Conservation (phyloP, 2,888 invertebrate genomes). For the Pollenia labialis region DNA sequence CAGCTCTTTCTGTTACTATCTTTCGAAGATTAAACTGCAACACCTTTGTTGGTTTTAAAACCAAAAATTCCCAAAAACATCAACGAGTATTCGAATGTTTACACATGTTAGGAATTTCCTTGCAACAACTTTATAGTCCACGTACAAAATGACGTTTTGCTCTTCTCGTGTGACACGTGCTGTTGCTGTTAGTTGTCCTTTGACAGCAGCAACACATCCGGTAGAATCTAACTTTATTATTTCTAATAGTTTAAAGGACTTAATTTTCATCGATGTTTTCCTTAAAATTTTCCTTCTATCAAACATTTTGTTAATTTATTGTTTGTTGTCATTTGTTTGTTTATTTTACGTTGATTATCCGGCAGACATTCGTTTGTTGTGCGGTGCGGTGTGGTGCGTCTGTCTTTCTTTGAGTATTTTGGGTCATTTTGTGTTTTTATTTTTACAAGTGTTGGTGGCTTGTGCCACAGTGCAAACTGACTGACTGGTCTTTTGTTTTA, state of each 20-base stretch:
- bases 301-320: conserved; percentile 52
- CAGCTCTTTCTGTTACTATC: neutral
- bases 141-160: conserved; percentile 17
- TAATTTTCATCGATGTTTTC: conserved; percentile 11
- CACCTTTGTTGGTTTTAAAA: conserved; percentile 49
- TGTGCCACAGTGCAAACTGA: neutral
- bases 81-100: neutral
- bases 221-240: conserved; percentile 20
- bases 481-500: conserved; percentile 43
- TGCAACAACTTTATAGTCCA: neutral
- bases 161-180: conserved; percentile 57
- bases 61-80: neutral
- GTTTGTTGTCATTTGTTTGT: conserved; percentile 69
- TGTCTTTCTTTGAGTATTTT: conserved; percentile 5
- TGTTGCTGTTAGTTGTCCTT: conserved; percentile 18
- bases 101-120: conserved; percentile 32
- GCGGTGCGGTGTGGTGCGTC: neutral
- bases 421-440: conserved; percentile 7
- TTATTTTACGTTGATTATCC: conserved; percentile 70
- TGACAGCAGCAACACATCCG: conserved; percentile 43
- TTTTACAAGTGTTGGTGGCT: conserved; percentile 25
- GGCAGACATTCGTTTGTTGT: conserved; percentile 43
- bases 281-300: neutral
- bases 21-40: neutral
- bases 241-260: conserved; percentile 34